Evolutionary conservation across 2,888 invertebrate genomes (phyloP).

Genomic region (Xylocampa areola): DNA sequence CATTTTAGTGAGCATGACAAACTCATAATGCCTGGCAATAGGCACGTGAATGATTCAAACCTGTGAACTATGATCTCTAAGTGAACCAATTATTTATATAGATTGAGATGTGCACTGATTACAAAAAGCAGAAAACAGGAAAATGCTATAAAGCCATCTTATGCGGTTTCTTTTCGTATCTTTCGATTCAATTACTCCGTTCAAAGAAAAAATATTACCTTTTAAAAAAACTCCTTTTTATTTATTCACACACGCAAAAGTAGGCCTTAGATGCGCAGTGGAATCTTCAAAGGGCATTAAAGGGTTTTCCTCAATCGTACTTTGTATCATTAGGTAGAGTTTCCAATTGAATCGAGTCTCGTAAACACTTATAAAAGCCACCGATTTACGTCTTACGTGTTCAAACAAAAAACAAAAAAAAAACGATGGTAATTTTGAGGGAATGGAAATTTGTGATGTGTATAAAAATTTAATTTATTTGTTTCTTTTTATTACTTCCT

Average conservation of each 20-base stretch:
- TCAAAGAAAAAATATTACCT: not conserved
- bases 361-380: constrained; percentile 12
- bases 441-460: constrained; percentile 4
- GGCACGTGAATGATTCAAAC: too few species aligned
- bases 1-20: too few species aligned
- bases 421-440: constrained; percentile 18
- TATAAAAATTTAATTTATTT: constrained; percentile 15
- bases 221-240: constrained; percentile 3
- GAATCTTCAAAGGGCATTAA: constrained; percentile 30
- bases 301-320: constrained; percentile 29
- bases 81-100: too few species aligned
- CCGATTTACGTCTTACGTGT: constrained; percentile 12
- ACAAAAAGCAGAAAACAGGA: too few species aligned
- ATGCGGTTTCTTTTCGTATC: too few species aligned
- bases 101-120: too few species aligned
- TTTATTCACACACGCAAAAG: constrained; percentile 18
- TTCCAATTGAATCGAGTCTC: constrained; percentile 8
- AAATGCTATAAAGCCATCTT: too few species aligned
- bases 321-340: constrained; percentile 38
- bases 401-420: constrained; percentile 30
- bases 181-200: not conserved
- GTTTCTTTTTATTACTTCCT: too few species aligned
- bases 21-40: too few species aligned
- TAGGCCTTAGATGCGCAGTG: constrained; percentile 14
- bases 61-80: too few species aligned